These are phyloP conservation scores for Coturnix japonica DNA, from an alignment of 2,113 vertebrate species.

Conservation along the genomic window DNA sequence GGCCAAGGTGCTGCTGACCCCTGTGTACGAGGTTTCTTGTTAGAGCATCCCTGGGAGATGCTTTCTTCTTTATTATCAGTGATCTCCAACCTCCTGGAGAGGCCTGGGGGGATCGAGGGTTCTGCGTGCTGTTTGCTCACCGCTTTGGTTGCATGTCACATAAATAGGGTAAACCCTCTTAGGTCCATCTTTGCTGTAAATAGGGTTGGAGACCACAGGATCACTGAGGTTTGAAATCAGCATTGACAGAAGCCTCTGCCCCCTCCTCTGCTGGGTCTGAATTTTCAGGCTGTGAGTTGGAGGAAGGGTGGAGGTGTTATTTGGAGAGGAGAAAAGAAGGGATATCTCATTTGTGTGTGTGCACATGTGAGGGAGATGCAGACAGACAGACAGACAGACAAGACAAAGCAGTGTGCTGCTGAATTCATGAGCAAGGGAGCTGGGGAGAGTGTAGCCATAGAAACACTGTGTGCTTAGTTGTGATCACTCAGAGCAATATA, in stretches of 20 bases:
- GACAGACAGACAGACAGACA: constrained; percentile 32
- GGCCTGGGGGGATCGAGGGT: neutral
- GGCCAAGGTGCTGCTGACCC: constrained; percentile 51
- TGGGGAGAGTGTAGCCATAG: constrained; percentile 44
- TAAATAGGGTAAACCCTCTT: neutral
- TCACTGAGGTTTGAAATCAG: constrained; percentile 11
- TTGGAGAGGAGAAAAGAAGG: neutral
- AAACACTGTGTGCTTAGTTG: constrained; percentile 9
- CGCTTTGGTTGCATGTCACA: neutral
- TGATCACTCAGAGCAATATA: neutral
- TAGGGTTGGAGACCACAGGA: neutral
- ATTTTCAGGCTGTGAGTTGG: neutral
- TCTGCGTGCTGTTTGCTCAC: neutral
- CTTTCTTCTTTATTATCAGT: neutral
- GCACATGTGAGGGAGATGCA: neutral
- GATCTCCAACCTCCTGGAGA: neutral
- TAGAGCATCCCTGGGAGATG: neutral
- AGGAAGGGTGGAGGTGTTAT: neutral
- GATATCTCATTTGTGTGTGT: neutral
- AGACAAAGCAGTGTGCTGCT: neutral
- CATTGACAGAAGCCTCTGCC: neutral
- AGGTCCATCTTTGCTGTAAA: neutral
- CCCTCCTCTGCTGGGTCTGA: neutral
- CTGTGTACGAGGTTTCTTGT: neutral
- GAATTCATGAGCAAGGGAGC: neutral